Evolutionary conservation across 2,888 invertebrate species (phyloP).

Genomic region (Alloplasta piceator): DNA sequence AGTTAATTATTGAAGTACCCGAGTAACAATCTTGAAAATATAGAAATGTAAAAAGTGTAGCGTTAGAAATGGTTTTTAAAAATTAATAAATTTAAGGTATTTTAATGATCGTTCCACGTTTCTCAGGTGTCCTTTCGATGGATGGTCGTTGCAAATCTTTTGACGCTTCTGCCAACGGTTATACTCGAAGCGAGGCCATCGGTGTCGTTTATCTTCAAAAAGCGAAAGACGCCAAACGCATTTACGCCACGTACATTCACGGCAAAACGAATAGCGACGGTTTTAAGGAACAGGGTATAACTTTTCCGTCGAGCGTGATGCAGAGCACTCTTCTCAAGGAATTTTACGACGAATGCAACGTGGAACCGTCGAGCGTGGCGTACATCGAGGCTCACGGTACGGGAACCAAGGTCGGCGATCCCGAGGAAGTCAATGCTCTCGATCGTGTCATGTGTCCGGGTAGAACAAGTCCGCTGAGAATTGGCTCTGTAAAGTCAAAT

Average conservation of each 20-base stretch:
- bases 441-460: slow-evolving; percentile 91
- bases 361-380: slow-evolving; percentile 85
- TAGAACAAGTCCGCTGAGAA: slow-evolving; percentile 90
- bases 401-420: slow-evolving; percentile 94
- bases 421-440: slow-evolving; percentile 94
- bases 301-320: slow-evolving; percentile 78
- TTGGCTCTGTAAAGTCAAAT: slow-evolving; percentile 97
- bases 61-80: not conserved
- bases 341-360: slow-evolving; percentile 86
- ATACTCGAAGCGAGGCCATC: slow-evolving; percentile 92
- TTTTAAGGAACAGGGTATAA: slow-evolving; percentile 82
- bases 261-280: slow-evolving; percentile 87
- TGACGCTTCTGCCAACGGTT: slow-evolving; percentile 92
- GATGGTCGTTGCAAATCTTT: slow-evolving; percentile 96
- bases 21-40: no score
- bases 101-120: not conserved
- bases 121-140: slow-evolving; percentile 89
- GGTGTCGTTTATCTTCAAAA: slow-evolving; percentile 90
- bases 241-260: slow-evolving; percentile 85
- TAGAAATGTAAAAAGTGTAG: not conserved
- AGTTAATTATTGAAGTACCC: no score
- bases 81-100: not conserved
- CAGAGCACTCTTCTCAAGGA: slow-evolving; percentile 83
- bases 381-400: slow-evolving; percentile 91
- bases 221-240: slow-evolving; percentile 83